Conservation (phyloP, 2,888 invertebrate genomes). For the Ophion obscuratus region DNA sequence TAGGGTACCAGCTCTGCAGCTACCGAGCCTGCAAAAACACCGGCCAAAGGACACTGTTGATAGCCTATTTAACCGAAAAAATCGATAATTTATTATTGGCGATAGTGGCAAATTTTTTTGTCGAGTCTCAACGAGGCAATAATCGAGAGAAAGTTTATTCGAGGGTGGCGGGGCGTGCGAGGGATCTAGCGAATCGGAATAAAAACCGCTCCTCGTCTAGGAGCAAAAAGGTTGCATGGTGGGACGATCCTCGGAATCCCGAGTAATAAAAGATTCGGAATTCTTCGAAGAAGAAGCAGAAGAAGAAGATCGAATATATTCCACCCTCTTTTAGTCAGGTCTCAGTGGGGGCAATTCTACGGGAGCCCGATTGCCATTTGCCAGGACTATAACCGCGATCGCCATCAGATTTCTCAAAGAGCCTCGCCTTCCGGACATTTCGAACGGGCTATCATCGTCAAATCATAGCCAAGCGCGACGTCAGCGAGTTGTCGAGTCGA, state of each 20-base stretch:
- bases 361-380: constrained; percentile 73
- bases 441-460: constrained; percentile 65
- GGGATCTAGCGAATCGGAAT: constrained; percentile 21
- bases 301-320: constrained; percentile 39
- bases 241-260: constrained; percentile 50
- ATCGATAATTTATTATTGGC: neutral
- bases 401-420: constrained; percentile 64
- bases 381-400: constrained; percentile 63
- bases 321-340: constrained; percentile 56
- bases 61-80: neutral
- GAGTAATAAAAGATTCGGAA: constrained; percentile 20
- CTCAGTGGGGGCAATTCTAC: constrained; percentile 41
- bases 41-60: neutral
- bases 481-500: constrained; percentile 76
- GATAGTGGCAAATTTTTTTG: neutral
- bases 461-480: constrained; percentile 73
- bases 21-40: constrained; percentile 61
- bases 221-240: constrained; percentile 70
- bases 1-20: constrained; percentile 30
- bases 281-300: neutral
- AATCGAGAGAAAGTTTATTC: constrained; percentile 1
- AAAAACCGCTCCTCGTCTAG: constrained; percentile 45
- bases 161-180: neutral
- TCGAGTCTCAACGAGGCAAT: neutral
- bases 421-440: neutral